Percentiles rank a stretch among this genome's conserved stretches.
Conservation (phyloP, 2,797 vertebrate genomes). For the Florisuga fusca region DNA sequence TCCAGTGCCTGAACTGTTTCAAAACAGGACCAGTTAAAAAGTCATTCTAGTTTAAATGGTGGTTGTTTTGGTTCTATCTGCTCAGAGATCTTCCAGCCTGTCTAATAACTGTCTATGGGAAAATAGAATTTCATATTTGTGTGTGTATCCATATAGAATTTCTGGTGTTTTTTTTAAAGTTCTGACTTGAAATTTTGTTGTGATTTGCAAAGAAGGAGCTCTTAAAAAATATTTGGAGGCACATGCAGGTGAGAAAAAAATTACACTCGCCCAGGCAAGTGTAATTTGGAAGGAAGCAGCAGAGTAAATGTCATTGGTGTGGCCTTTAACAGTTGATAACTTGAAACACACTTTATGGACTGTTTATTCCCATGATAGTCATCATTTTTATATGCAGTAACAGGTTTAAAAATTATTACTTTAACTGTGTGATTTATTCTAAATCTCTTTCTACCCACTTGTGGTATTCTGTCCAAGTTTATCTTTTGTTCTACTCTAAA, state of each 20-base stretch:
- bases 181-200: neutral
- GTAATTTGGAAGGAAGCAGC: conserved; percentile 11
- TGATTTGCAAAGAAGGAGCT: neutral
- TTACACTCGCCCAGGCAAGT: neutral
- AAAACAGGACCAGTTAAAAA: neutral
- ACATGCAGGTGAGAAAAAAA: neutral
- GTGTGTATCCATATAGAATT: neutral
- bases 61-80: neutral
- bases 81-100: neutral
- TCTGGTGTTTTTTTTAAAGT: neutral
- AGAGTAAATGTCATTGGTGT: conserved; percentile 46
- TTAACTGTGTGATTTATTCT: conserved; percentile 29
- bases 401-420: conserved; percentile 50
- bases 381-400: conserved; percentile 40
- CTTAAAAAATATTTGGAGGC: neutral
- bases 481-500: conserved; percentile 1
- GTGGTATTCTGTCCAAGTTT: neutral
- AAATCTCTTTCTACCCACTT: conserved; percentile 26
- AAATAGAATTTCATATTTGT: neutral
- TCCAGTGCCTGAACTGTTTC: neutral
- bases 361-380: neutral
- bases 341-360: conserved; percentile 48
- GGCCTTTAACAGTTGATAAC: conserved; percentile 46
- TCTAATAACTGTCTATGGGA: neutral
- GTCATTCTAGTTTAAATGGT: neutral